Evolutionary conservation across 1,140 invertebrate genomes (phyloP), one percentile per base, ranked within the genome.

Genomic region (Drosophila novamexicana): DNA sequence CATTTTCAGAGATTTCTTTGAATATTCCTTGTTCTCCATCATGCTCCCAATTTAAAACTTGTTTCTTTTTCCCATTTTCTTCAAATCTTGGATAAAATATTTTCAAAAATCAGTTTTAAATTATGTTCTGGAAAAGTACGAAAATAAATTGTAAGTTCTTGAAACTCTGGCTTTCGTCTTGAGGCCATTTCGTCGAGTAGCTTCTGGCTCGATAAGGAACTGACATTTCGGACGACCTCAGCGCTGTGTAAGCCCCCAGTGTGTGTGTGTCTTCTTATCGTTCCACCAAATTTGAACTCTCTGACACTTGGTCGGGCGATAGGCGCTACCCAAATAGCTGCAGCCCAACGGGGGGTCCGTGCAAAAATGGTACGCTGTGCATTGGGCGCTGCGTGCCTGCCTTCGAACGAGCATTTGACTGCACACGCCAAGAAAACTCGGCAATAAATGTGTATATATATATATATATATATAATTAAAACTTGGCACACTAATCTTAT

Each of bases 251-350:
- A 18, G 7, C 32, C 12, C 47, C 47, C 47, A 12, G 10, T 5
- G 1, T 7, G 16, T 50, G 1, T n/a, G 16, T 50, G 2, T n/a
- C 18, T 50, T 50, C 18, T 50, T 50, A 7, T 36, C 29, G n/a
- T 49, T 22, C 29, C 52, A 14, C 7, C 7, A 9, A 37, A 54
- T 6, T 37, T 54, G 52, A 37, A 54, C 34, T n/a, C 3, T 18
- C n/a, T 54, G 34, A 54, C 52, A 16, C 52, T 18, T 54, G 34
- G 34, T 12, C 14, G 16, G n/a, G 52, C 32, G 52, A 37, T 14
- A 34, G 12, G 22, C 22, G 49, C 9, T 7, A 29, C 18, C 18
- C 18, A 18, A 18, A 18, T 18, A n/a, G 47, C 22, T 49, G 47
- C 47, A 49, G 47, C 16, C 5, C 29, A 2, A 32, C 12, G 12